Percentiles rank a stretch among this genome's conserved stretches.
Conservation (phyloP, 1,140 invertebrate species). For the Helicoverpa armigera region DNA sequence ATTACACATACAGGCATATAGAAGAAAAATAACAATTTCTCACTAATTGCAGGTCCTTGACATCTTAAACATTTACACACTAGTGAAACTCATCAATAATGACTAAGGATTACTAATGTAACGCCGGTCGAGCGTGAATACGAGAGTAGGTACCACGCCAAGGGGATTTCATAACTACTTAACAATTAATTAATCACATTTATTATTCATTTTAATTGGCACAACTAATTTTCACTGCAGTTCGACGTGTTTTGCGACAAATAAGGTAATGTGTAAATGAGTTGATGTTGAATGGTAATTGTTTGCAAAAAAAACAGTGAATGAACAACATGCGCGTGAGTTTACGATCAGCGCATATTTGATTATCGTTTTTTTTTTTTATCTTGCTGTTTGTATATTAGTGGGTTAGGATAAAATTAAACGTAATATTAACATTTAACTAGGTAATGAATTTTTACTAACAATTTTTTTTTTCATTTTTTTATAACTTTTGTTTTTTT, state of each 20-base stretch:
- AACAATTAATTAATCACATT: conserved; percentile 20
- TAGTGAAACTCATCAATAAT: conserved; percentile 43
- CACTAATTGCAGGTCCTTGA: conserved; percentile 31
- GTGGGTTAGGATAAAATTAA: too few relatives aligned
- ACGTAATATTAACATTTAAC: too few relatives aligned
- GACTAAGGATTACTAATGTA: conserved; percentile 28
- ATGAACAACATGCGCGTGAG: background rate
- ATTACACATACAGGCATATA: background rate
- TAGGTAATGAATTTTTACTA: too few relatives aligned
- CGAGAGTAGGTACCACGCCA: background rate
- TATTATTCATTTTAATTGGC: background rate
- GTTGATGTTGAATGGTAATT: conserved; percentile 1
- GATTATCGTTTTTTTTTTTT: background rate
- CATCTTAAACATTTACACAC: conserved; percentile 6
- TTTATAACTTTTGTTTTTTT: too few relatives aligned
- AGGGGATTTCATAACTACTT: conserved; percentile 32
- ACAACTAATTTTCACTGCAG: background rate
- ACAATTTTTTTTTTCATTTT: too few relatives aligned
- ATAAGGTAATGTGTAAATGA: background rate
- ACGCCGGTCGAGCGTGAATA: conserved; percentile 28
- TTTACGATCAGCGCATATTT: background rate
- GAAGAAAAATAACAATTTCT: conserved; percentile 28
- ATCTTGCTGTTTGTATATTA: background rate
- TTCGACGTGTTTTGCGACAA: conserved; percentile 4
- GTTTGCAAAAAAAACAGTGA: background rate